Conservation (phyloP, 2,888 invertebrate genomes). For the Empis livida region DNA sequence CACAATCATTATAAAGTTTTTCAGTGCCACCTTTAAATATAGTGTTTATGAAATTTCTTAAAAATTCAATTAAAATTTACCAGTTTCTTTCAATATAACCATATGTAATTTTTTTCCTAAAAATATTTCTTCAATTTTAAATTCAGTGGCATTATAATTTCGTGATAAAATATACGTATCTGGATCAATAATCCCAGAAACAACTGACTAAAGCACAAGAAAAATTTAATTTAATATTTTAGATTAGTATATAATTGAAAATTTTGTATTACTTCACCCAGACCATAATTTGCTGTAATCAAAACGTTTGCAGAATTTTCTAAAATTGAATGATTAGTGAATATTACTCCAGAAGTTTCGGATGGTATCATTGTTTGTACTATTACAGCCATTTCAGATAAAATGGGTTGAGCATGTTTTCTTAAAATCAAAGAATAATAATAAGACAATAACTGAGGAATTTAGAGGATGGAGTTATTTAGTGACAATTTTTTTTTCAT, state of each 20-base stretch:
- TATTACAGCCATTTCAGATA: constrained; percentile 62
- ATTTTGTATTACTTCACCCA: constrained; percentile 59
- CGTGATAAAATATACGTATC: constrained; percentile 53
- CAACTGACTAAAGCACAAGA: constrained; percentile 50
- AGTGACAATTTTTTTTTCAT: too few relatives aligned
- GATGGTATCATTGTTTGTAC: constrained; percentile 64
- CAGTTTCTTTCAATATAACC: constrained; percentile 35
- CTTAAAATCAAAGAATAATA: too few relatives aligned
- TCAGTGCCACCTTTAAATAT: neutral
- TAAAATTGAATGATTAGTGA: constrained; percentile 63
- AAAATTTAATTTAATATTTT: too few relatives aligned
- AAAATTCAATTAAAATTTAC: constrained; percentile 6
- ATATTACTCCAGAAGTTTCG: constrained; percentile 64
- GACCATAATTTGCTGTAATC: constrained; percentile 68
- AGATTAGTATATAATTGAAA: too few relatives aligned
- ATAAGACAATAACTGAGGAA: too few relatives aligned
- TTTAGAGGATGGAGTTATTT: too few relatives aligned
- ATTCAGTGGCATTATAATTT: constrained; percentile 36
- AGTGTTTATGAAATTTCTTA: constrained; percentile 5
- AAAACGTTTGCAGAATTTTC: constrained; percentile 54
- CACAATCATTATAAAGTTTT: neutral
- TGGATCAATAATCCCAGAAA: constrained; percentile 64
- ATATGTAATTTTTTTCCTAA: constrained; percentile 44
- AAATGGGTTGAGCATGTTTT: constrained; percentile 57
- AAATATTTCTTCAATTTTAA: constrained; percentile 33